Percentiles rank a stretch among this genome's conserved stretches.
These are phyloP conservation scores for Pollachius pollachius DNA, from an alignment of 2,113 vertebrate species.

Conservation along the genomic window DNA sequence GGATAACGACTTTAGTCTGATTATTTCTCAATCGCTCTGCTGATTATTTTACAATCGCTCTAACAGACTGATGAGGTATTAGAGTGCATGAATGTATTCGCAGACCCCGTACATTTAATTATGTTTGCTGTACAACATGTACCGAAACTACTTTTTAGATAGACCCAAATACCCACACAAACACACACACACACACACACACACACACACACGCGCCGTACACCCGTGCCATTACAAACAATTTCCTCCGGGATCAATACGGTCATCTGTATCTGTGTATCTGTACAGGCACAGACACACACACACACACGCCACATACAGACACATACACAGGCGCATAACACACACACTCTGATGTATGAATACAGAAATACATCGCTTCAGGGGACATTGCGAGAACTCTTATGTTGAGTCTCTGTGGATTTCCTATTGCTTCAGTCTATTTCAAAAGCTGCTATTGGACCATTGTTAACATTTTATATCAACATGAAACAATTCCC, in stretches of 20 bases:
- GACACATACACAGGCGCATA: conserved; percentile 8
- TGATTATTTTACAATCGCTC: conserved; percentile 20
- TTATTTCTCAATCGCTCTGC: conserved; percentile 4
- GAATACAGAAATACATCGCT: background rate
- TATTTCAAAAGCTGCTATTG: conserved; percentile 26
- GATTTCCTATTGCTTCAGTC: conserved; percentile 34
- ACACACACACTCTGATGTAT: conserved; percentile 4
- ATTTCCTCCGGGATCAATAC: conserved; percentile 17
- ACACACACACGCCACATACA: background rate
- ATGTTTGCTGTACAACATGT: too few relatives aligned
- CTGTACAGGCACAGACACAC: background rate
- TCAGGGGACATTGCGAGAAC: background rate
- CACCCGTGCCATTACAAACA: conserved; percentile 16
- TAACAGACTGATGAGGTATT: conserved; percentile 21
- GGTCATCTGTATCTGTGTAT: background rate
- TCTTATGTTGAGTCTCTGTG: conserved; percentile 26
- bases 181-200: too few relatives aligned
- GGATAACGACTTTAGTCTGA: conserved; percentile 13
- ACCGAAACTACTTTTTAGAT: too few relatives aligned
- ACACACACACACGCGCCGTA: too few relatives aligned
- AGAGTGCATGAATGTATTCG: background rate
- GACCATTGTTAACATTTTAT: conserved; percentile 44
- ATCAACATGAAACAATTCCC: conserved; percentile 50
- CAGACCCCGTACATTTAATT: too few relatives aligned
- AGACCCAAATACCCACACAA: too few relatives aligned